A percentile compares a stretch with the other conserved stretches of the same genome.
Evolutionary conservation across 1,140 invertebrate genomes (phyloP).

Genomic region (Tetranychus cinnabarinus): DNA sequence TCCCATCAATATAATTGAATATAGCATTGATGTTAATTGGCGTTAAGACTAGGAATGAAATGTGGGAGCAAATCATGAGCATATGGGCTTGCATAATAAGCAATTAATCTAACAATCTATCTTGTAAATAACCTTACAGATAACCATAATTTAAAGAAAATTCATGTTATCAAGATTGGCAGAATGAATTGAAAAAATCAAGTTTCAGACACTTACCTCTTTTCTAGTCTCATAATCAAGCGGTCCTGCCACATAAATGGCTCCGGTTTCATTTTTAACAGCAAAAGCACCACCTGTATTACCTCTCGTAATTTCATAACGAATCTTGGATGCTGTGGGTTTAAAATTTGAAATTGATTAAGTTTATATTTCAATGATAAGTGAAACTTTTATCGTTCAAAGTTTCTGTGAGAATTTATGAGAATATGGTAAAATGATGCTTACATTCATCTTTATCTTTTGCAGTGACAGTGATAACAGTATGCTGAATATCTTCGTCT

Average conservation of each 20-base stretch:
- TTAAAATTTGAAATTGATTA: not conserved
- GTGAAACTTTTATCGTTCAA: not conserved
- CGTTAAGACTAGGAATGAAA: too few species aligned
- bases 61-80: too few species aligned
- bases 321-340: slow-evolving; percentile 74
- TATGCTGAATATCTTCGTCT: slow-evolving; percentile 89
- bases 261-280: slow-evolving; percentile 88
- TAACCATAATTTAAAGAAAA: too few species aligned
- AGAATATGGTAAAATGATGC: slow-evolving; percentile 21
- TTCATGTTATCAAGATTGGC: too few species aligned
- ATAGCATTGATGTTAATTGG: too few species aligned
- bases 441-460: slow-evolving; percentile 96
- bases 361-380: not conserved
- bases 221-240: slow-evolving; percentile 75
- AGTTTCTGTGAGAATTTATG: not conserved
- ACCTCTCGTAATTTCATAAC: slow-evolving; percentile 94
- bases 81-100: too few species aligned
- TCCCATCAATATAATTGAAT: too few species aligned
- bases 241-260: slow-evolving; percentile 83
- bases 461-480: slow-evolving; percentile 84
- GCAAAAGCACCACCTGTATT: slow-evolving; percentile 81
- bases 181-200: too few species aligned
- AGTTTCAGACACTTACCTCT: slow-evolving; percentile 34
- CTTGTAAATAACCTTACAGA: too few species aligned
- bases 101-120: too few species aligned